Evolutionary conservation across 2,888 invertebrate genomes (phyloP).

Genomic region (Zygothrica quintamaculata): DNA sequence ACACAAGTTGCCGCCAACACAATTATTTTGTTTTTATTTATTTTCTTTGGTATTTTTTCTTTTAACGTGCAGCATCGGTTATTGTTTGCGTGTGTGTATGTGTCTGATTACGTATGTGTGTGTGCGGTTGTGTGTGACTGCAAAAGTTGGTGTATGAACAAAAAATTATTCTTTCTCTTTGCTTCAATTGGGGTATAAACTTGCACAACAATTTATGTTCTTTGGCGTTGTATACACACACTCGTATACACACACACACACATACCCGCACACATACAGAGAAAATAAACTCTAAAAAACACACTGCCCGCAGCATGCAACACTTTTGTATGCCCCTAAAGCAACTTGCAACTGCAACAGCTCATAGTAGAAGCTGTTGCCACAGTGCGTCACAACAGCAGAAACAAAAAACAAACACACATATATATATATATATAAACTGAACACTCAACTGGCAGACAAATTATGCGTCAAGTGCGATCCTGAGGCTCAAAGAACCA

Average conservation of each 20-base stretch:
- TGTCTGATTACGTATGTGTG: not conserved
- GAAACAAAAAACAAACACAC: slow-evolving; percentile 1
- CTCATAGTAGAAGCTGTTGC: slow-evolving; percentile 23
- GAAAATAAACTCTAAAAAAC: not conserved
- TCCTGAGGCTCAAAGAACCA: slow-evolving; percentile 66
- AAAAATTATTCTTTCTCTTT: slow-evolving; percentile 35
- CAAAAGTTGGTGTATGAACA: slow-evolving; percentile 16
- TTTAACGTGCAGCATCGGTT: too few species aligned
- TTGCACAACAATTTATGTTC: slow-evolving; percentile 55
- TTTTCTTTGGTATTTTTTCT: too few species aligned
- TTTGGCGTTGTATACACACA: slow-evolving; percentile 27
- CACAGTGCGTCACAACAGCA: slow-evolving; percentile 13
- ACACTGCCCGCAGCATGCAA: slow-evolving; percentile 47
- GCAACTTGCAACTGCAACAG: slow-evolving; percentile 32
- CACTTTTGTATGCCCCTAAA: slow-evolving; percentile 37
- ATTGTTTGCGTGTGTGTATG: not conserved
- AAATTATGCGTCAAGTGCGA: slow-evolving; percentile 71
- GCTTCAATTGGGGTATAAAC: slow-evolving; percentile 52
- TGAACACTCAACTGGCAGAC: slow-evolving; percentile 47
- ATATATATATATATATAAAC: slow-evolving; percentile 8
- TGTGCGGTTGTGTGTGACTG: slow-evolving; percentile 8
- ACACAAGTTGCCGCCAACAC: too few species aligned
- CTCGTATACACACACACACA: slow-evolving; percentile 8
- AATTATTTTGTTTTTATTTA: slow-evolving; percentile 39
- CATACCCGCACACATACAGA: slow-evolving; percentile 1